These are phyloP conservation scores for Netelia melanura DNA, from an alignment of 2,888 invertebrate species.

Conservation along the genomic window DNA sequence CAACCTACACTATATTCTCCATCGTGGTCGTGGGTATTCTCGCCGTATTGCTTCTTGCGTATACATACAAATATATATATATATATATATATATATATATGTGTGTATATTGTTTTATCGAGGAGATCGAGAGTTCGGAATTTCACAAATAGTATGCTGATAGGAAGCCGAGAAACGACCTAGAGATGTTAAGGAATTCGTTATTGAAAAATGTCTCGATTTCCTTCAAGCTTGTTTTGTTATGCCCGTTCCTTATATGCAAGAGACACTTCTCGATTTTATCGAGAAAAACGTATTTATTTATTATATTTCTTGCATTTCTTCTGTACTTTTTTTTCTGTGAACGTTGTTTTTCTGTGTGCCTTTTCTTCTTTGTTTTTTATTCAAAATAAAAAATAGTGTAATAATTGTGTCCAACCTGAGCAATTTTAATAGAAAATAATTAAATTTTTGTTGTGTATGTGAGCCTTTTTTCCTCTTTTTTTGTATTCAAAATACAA, in stretches of 20 bases:
- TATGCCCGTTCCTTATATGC: too few relatives aligned
- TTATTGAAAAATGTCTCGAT: neutral
- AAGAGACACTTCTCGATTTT: too few relatives aligned
- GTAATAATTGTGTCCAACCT: too few relatives aligned
- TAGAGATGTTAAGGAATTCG: slow-evolving; percentile 14
- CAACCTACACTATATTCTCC: neutral
- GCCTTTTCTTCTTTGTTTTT: too few relatives aligned
- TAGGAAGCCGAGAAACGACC: slow-evolving; percentile 11
- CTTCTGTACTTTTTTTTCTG: too few relatives aligned
- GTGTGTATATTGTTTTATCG: neutral
- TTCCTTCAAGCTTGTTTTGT: too few relatives aligned
- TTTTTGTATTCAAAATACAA: too few relatives aligned
- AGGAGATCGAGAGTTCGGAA: slow-evolving; percentile 21
- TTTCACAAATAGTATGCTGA: slow-evolving; percentile 6
- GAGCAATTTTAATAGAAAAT: neutral
- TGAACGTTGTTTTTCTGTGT: too few relatives aligned
- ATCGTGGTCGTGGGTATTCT: slow-evolving; percentile 3
- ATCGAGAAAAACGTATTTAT: too few relatives aligned
- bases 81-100: neutral
- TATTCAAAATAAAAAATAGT: too few relatives aligned
- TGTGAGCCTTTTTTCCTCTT: too few relatives aligned
- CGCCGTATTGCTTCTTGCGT: slow-evolving; percentile 5
- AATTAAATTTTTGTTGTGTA: neutral
- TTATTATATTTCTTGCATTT: too few relatives aligned
- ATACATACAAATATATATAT: neutral